phyloP scores from a whole-genome alignment of 1,140 invertebrate genomes.

The Ceratina australensis region DNA sequence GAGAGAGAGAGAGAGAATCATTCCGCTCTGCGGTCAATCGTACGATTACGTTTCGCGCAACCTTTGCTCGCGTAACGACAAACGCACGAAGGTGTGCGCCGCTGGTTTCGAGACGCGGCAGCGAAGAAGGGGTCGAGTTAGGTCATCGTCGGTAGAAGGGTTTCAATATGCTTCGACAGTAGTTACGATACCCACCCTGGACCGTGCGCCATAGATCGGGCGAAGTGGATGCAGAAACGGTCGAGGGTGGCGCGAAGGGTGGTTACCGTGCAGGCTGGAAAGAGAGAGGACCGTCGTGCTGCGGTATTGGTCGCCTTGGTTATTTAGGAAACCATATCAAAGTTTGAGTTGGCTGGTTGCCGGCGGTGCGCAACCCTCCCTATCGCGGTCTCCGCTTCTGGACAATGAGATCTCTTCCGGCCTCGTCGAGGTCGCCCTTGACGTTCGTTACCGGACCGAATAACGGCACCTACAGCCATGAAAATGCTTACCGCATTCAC shows the following conservation, averaged over 20 bases:
- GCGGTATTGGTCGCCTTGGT: constrained; percentile 76
- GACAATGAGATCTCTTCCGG: constrained; percentile 70
- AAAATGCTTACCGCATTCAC: constrained; percentile 46
- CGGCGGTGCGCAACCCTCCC: constrained; percentile 64
- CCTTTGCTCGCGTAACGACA: constrained; percentile 71
- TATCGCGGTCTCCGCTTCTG: constrained; percentile 66
- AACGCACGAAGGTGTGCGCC: constrained; percentile 66
- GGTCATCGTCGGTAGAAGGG: constrained; percentile 65
- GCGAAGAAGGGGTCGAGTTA: constrained; percentile 35
- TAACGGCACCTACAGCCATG: constrained; percentile 53
- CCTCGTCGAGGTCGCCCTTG: constrained; percentile 62
- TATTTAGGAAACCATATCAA: constrained; percentile 79
- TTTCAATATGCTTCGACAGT: constrained; percentile 76
- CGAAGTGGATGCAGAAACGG: constrained; percentile 39
- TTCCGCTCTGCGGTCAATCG: constrained; percentile 41
- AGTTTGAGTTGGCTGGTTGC: constrained; percentile 75
- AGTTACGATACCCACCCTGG: constrained; percentile 74
- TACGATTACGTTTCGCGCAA: constrained; percentile 23
- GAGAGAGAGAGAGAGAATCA: constrained; percentile 23
- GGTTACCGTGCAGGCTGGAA: constrained; percentile 34
- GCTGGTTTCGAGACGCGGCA: constrained; percentile 50
- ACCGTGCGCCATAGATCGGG: constrained; percentile 60
- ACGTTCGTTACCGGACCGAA: constrained; percentile 66
- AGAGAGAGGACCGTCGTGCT: constrained; percentile 67
- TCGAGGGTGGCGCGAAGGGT: constrained; percentile 22